Evolutionary conservation across 1,140 invertebrate genomes (phyloP).

Genomic region (Aphaenogaster rudis): DNA sequence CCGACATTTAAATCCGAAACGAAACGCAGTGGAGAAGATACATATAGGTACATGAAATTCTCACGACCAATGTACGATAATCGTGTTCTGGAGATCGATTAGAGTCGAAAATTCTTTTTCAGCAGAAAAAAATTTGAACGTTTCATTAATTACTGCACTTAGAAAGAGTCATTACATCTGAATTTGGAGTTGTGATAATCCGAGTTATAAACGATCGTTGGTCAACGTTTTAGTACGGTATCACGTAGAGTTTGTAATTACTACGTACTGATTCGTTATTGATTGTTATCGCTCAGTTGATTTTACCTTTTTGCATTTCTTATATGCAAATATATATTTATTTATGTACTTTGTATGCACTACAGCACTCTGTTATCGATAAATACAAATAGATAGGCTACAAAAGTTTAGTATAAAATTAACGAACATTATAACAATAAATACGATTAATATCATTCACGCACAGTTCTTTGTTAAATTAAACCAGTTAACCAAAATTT

Average conservation of each 20-base stretch:
- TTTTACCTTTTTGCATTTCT: no score
- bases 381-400: no score
- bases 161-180: background rate
- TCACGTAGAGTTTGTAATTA: background rate
- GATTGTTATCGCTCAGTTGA: no score
- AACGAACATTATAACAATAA: no score
- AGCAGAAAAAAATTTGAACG: background rate
- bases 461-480: no score
- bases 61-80: background rate
- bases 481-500: no score
- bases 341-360: no score
- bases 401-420: no score
- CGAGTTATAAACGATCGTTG: background rate
- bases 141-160: background rate
- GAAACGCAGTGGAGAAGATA: background rate
- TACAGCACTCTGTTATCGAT: no score
- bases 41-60: background rate
- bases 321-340: no score
- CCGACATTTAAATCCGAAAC: slow-evolving; percentile 1
- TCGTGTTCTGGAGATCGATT: background rate
- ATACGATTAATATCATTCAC: no score
- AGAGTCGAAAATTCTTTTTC: background rate
- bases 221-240: background rate
- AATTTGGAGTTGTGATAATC: background rate
- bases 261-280: no score